Conservation (phyloP, 1,140 invertebrate genomes). For the Pemphigus obesinymphae region DNA sequence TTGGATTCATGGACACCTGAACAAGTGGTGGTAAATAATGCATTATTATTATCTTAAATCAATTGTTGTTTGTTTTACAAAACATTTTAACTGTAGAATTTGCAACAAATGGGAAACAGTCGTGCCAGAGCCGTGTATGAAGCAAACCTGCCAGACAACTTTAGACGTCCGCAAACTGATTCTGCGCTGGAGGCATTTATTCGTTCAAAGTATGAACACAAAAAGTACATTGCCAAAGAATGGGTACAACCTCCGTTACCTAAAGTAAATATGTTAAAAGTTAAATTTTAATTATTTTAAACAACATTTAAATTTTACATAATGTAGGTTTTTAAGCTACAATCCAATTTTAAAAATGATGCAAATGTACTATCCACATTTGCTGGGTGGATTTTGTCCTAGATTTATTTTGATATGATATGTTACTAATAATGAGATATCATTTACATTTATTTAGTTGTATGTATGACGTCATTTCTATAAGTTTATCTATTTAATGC, state of each 20-base stretch:
- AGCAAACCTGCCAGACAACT: slow-evolving; percentile 92
- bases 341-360: no score
- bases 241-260: slow-evolving; percentile 84
- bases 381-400: no score
- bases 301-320: no score
- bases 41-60: slow-evolving; percentile 36
- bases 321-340: no score
- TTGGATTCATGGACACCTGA: slow-evolving; percentile 97
- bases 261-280: slow-evolving; percentile 58
- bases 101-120: slow-evolving; percentile 98
- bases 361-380: no score
- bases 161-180: slow-evolving; percentile 90
- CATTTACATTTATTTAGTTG: no score
- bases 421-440: no score
- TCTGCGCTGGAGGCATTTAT: slow-evolving; percentile 91
- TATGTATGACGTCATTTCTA: no score
- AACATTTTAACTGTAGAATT: slow-evolving; percentile 57
- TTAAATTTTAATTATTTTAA: no score
- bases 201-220: slow-evolving; percentile 95
- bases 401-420: no score
- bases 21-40: slow-evolving; percentile 78
- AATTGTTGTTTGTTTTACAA: slow-evolving; percentile 5
- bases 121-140: slow-evolving; percentile 93
- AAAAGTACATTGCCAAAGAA: slow-evolving; percentile 95
- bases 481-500: no score